Percentiles rank a stretch among this genome's conserved stretches.
These are phyloP conservation scores for Pitta sordida DNA, from an alignment of 2,113 vertebrate species.

Conservation along the genomic window DNA sequence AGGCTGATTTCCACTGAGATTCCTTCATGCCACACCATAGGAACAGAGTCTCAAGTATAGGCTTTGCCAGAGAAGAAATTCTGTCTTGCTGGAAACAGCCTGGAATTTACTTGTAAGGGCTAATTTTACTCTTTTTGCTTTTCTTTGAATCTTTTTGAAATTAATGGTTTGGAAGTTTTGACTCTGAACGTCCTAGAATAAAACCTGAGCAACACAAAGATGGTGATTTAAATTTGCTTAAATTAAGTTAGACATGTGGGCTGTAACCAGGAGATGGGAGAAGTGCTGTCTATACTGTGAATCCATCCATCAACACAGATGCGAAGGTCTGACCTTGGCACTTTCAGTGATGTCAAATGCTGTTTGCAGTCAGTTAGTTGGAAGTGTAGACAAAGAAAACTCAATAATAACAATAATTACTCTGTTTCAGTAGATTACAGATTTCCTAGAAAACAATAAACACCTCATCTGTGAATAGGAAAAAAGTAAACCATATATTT, in stretches of 20 bases:
- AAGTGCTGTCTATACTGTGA: background rate
- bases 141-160: background rate
- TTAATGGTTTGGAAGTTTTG: background rate
- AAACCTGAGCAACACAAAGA: background rate
- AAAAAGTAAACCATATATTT: background rate
- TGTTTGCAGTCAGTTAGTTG: background rate
- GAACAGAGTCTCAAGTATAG: background rate
- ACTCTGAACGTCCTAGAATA: background rate
- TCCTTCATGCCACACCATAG: background rate
- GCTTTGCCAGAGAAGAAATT: background rate
- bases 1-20: background rate
- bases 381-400: constrained; percentile 6
- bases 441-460: background rate
- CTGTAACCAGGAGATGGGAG: background rate
- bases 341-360: background rate
- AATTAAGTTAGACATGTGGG: background rate
- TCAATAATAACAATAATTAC: background rate
- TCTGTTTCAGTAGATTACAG: background rate
- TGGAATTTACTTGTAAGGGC: background rate
- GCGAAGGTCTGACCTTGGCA: background rate
- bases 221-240: background rate
- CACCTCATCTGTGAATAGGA: background rate
- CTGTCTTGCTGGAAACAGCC: background rate
- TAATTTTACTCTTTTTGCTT: background rate
- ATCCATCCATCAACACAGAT: background rate